phyloP scores from a whole-genome alignment of 2,113 vertebrate genomes.

The Eonycteris spelaea region DNA sequence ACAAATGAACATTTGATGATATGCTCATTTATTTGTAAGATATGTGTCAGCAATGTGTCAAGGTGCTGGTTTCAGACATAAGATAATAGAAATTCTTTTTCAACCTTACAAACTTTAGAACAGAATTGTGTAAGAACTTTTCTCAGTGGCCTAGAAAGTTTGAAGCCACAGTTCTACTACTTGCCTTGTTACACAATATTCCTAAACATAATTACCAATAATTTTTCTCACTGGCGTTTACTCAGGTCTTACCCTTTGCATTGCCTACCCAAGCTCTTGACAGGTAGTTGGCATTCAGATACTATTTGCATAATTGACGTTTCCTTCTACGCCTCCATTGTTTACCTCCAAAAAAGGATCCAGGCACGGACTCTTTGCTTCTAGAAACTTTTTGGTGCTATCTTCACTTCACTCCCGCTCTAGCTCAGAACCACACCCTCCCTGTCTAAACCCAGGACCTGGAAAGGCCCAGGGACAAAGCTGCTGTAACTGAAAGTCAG shows the following conservation, averaged over 20 bases:
- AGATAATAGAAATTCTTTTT: neutral
- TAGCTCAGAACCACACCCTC: neutral
- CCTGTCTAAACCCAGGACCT: neutral
- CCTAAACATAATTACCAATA: neutral
- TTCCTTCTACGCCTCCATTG: neutral
- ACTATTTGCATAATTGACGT: neutral
- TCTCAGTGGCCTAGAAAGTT: neutral
- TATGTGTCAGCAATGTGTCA: neutral
- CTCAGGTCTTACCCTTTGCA: neutral
- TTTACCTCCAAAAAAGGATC: neutral
- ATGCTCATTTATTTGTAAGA: conserved; percentile 12
- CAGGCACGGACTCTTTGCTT: neutral
- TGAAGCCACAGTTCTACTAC: neutral
- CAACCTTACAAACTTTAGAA: neutral
- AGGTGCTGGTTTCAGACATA: neutral
- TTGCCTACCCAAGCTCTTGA: neutral
- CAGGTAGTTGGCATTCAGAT: neutral
- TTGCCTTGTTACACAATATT: neutral
- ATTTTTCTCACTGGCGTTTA: neutral
- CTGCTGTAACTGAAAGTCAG: neutral
- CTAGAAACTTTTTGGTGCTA: neutral
- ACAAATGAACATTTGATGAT: neutral
- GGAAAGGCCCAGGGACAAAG: neutral
- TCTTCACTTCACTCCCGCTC: neutral
- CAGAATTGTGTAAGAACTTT: neutral